These are phyloP conservation scores for Dinocampus coccinellae DNA, from an alignment of 2,888 invertebrate genomes.

Conservation along the genomic window DNA sequence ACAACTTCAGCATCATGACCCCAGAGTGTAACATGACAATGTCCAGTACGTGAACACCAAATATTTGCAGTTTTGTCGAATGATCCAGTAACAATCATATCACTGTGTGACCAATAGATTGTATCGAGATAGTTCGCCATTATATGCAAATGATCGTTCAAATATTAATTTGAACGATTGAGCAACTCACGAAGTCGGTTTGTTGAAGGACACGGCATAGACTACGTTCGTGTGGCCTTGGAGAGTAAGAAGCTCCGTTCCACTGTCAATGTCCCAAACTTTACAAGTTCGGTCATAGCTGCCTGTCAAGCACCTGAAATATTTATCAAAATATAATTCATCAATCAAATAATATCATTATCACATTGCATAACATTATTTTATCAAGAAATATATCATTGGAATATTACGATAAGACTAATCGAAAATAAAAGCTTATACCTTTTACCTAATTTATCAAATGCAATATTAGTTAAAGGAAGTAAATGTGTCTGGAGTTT, in stretches of 20 bases:
- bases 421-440: slow-evolving; percentile 53
- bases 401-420: no score
- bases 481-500: slow-evolving; percentile 77
- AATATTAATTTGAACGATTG: slow-evolving; percentile 23
- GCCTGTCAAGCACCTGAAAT: slow-evolving; percentile 80
- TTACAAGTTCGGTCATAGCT: slow-evolving; percentile 89
- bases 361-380: neutral
- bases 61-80: slow-evolving; percentile 84
- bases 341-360: slow-evolving; percentile 1
- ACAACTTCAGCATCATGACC: slow-evolving; percentile 85
- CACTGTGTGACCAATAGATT: slow-evolving; percentile 68
- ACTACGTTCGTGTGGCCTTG: slow-evolving; percentile 86
- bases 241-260: slow-evolving; percentile 78
- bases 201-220: slow-evolving; percentile 84
- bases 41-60: slow-evolving; percentile 79
- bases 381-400: no score
- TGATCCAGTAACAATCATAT: slow-evolving; percentile 82
- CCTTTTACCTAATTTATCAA: slow-evolving; percentile 78
- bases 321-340: slow-evolving; percentile 27
- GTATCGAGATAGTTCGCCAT: slow-evolving; percentile 9
- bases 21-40: slow-evolving; percentile 77
- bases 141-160: slow-evolving; percentile 3
- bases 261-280: slow-evolving; percentile 81
- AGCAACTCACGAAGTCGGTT: slow-evolving; percentile 77
- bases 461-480: slow-evolving; percentile 80